A percentile compares a stretch with the other conserved stretches of the same genome.
These are phyloP conservation scores for Tiliqua scincoides DNA, from an alignment of 2,113 vertebrate species.

Conservation along the genomic window DNA sequence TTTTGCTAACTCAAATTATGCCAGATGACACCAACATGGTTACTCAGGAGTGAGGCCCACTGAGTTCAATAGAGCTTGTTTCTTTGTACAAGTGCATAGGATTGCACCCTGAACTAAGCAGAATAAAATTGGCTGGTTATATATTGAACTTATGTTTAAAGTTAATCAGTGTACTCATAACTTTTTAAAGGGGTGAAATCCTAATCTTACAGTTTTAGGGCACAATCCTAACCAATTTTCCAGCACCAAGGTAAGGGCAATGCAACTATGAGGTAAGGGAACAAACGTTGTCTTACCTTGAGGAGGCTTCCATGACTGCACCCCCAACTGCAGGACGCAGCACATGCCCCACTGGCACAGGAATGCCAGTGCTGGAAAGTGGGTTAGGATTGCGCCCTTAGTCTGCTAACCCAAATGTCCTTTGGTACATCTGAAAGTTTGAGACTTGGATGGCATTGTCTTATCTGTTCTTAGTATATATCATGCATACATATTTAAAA, in stretches of 20 bases:
- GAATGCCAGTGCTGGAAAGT: too few relatives aligned
- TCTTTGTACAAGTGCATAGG: too few relatives aligned
- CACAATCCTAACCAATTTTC: too few relatives aligned
- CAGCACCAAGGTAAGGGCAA: too few relatives aligned
- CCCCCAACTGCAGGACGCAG: too few relatives aligned
- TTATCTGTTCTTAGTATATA: constrained; percentile 27
- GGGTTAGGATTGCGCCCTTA: not conserved
- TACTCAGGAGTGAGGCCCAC: not conserved
- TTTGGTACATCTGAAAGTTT: constrained; percentile 15
- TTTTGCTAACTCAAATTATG: not conserved
- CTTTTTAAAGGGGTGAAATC: constrained; percentile 26
- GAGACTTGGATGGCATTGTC: constrained; percentile 30
- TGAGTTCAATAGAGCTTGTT: too few relatives aligned
- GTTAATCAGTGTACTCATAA: constrained; percentile 15
- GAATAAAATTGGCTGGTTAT: constrained; percentile 31
- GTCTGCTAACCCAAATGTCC: not conserved
- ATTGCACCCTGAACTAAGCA: too few relatives aligned
- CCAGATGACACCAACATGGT: not conserved
- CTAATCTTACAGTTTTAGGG: accelerated
- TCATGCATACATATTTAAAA: constrained; percentile 44
- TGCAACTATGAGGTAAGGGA: too few relatives aligned
- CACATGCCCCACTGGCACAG: too few relatives aligned
- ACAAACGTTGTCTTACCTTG: too few relatives aligned
- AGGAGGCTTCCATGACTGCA: too few relatives aligned
- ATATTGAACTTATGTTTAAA: constrained; percentile 31